Percentiles rank a stretch among this genome's conserved stretches.
phyloP scores from a whole-genome alignment of 2,888 invertebrate genomes.

The Incurvaria masculella region DNA sequence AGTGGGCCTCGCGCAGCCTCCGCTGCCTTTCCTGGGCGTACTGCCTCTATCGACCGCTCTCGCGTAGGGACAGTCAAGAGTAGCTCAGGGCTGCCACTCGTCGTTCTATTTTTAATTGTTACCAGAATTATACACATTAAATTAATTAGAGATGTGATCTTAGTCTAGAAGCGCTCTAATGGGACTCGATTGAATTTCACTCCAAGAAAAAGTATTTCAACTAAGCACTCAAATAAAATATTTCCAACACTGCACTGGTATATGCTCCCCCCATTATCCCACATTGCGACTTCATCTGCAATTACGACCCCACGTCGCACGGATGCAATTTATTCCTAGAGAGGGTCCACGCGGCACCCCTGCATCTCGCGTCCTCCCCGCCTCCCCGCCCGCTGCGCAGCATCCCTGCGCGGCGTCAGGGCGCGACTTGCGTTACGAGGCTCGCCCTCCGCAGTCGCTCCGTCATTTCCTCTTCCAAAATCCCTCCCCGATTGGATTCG shows the following conservation, averaged over 20 bases:
- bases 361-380: conserved; percentile 26
- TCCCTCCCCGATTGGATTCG: conserved; percentile 1
- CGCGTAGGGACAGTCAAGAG: no score
- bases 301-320: conserved; percentile 17
- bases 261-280: neutral
- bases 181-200: no score
- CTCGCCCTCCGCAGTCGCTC: neutral
- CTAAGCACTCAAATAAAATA: no score
- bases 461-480: neutral
- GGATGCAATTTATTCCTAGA: conserved; percentile 31
- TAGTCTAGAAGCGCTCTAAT: no score
- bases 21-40: conserved; percentile 36
- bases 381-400: conserved; percentile 35
- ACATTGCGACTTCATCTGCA: neutral
- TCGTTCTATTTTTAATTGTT: no score
- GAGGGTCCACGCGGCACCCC: conserved; percentile 43
- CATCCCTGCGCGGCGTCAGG: conserved; percentile 51
- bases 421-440: conserved; percentile 27
- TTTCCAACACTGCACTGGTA: no score
- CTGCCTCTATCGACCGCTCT: conserved; percentile 53
- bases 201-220: no score
- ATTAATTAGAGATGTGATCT: no score
- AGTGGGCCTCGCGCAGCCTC: conserved; percentile 65
- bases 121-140: no score
- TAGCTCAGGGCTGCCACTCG: no score